Conservation (phyloP, 1,140 invertebrate species). For the Stenopsyche tienmushanensis region DNA sequence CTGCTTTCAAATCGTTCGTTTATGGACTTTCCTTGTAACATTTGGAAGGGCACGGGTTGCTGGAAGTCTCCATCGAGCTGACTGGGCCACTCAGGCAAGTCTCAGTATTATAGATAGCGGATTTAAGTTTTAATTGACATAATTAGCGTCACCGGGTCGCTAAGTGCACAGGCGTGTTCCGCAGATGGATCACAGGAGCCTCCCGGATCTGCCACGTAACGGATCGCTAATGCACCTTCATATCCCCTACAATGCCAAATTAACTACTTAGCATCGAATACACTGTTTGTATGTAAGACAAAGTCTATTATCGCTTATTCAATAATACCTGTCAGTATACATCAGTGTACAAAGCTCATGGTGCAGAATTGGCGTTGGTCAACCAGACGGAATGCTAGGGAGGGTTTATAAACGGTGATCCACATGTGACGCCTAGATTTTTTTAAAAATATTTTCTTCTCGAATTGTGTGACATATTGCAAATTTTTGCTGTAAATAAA, state of each 20-base stretch:
- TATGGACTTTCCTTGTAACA: conserved; percentile 22
- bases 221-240: conserved; percentile 25
- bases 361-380: too few relatives aligned
- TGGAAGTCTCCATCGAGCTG: too few relatives aligned
- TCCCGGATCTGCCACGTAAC: background rate
- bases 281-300: too few relatives aligned
- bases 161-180: conserved; percentile 31
- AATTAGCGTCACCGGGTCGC: conserved; percentile 28
- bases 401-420: too few relatives aligned
- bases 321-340: too few relatives aligned
- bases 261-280: conserved; percentile 2
- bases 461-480: too few relatives aligned
- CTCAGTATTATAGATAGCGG: conserved; percentile 22
- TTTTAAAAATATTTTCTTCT: too few relatives aligned
- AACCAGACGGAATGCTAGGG: too few relatives aligned
- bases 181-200: conserved; percentile 23
- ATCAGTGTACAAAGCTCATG: too few relatives aligned
- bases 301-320: too few relatives aligned
- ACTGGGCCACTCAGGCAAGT: background rate
- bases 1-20: background rate
- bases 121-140: conserved; percentile 32
- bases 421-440: too few relatives aligned
- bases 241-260: conserved; percentile 19
- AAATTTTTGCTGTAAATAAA: too few relatives aligned
- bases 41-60: background rate